Conservation (phyloP, 2,113 vertebrate genomes). For the Sterna hirundo region DNA sequence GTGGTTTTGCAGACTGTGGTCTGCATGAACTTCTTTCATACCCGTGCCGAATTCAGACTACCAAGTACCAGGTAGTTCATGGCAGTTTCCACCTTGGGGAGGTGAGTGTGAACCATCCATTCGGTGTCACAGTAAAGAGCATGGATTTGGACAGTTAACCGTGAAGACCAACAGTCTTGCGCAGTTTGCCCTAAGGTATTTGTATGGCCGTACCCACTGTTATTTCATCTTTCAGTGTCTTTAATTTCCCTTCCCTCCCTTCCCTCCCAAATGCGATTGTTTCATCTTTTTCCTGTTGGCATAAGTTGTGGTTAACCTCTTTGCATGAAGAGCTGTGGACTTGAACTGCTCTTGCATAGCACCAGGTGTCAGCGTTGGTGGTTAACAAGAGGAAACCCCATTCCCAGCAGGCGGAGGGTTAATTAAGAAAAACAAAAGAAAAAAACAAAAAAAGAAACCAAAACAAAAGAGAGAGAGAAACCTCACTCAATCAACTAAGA, state of each 20-base stretch:
- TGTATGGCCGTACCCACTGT: neutral
- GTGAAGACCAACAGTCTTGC: neutral
- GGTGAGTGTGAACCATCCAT: neutral
- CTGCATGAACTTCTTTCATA: neutral
- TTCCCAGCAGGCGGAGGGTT: conserved; percentile 48
- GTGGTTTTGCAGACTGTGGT: neutral
- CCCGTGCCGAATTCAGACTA: neutral
- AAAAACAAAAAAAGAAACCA: neutral
- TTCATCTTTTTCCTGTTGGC: conserved; percentile 61
- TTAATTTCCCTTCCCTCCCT: neutral
- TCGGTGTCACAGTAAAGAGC: neutral
- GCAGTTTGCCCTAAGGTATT: neutral
- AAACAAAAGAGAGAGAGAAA: neutral
- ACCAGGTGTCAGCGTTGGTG: conserved; percentile 47
- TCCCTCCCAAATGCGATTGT: neutral
- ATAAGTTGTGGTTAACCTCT: conserved; percentile 64
- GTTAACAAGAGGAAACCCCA: conserved; percentile 59
- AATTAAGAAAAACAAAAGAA: neutral
- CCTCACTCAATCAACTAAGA: neutral
- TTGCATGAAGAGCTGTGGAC: neutral
- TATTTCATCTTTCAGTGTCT: neutral
- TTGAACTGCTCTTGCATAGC: conserved; percentile 31
- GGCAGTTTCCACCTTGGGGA: neutral
- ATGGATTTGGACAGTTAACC: neutral
- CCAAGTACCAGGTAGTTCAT: neutral